A percentile compares a stretch with the other conserved stretches of the same genome.
Evolutionary conservation across 1,140 invertebrate genomes (phyloP).

Genomic region (Zaprionus lachaisei): DNA sequence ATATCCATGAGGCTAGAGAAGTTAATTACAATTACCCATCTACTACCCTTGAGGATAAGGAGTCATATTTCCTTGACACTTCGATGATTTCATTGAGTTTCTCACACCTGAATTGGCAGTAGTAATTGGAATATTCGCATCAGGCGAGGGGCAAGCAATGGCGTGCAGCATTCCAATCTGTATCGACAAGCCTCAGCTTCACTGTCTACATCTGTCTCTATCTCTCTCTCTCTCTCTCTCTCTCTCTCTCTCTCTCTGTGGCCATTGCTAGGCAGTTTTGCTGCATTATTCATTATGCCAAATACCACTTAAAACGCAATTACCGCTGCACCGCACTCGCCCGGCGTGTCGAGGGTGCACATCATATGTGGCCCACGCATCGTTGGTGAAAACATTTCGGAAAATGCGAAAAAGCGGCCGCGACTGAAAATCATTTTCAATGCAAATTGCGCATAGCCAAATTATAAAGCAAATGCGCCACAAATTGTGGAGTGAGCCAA

Average conservation of each 20-base stretch:
- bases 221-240: neutral
- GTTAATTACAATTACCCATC: too few relatives aligned
- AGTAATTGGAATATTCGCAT: neutral
- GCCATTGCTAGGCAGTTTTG: constrained; percentile 12
- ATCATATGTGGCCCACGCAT: constrained; percentile 37
- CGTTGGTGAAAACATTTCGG: constrained; percentile 53
- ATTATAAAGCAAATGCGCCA: constrained; percentile 45
- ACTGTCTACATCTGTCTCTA: neutral
- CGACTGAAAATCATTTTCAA: constrained; percentile 39
- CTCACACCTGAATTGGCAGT: neutral
- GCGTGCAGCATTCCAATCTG: neutral
- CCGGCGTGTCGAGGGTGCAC: too few relatives aligned
- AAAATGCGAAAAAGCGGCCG: constrained; percentile 34
- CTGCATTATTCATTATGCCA: constrained; percentile 53
- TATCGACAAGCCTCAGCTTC: neutral
- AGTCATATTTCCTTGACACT: neutral
- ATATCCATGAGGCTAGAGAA: too few relatives aligned
- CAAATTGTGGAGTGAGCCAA: constrained; percentile 21
- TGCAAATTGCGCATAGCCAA: constrained; percentile 67
- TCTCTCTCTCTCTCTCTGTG: neutral
- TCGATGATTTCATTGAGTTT: neutral
- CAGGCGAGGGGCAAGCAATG: neutral
- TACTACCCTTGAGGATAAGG: too few relatives aligned
- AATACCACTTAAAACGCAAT: constrained; percentile 62
- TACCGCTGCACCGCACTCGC: constrained; percentile 30